These are phyloP conservation scores for Murina feae DNA, from an alignment of 2,113 vertebrate species.

Conservation along the genomic window DNA sequence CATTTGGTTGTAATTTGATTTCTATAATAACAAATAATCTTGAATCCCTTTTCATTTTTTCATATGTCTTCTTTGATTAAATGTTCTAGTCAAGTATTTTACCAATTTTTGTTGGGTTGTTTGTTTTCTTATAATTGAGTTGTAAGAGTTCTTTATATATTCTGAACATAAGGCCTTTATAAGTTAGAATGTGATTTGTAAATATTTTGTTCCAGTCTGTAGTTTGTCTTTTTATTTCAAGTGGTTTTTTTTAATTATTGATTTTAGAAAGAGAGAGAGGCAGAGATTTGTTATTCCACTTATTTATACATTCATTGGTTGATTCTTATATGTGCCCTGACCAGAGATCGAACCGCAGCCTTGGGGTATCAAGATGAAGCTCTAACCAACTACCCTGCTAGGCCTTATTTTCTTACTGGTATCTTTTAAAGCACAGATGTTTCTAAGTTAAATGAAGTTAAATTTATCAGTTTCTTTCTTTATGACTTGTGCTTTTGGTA, in stretches of 20 bases:
- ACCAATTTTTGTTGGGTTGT: not conserved
- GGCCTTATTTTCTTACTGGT: not conserved
- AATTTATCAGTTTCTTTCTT: not conserved
- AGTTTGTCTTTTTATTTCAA: not conserved
- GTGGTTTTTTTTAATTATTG: not conserved
- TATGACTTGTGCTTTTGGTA: slow-evolving; percentile 17
- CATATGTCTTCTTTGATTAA: not conserved
- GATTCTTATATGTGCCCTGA: not conserved
- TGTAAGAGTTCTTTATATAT: slow-evolving; percentile 34
- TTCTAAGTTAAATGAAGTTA: slow-evolving; percentile 38
- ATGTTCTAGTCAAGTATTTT: slow-evolving; percentile 4
- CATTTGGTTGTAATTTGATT: slow-evolving; percentile 25
- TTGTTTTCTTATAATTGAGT: not conserved
- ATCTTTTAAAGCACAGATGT: not conserved
- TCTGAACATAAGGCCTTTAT: not conserved
- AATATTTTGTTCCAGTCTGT: not conserved
- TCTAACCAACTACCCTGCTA: not conserved
- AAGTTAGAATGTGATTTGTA: not conserved
- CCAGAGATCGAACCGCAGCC: not conserved
- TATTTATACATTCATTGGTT: not conserved
- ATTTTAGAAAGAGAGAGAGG: not conserved
- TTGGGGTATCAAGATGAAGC: not conserved
- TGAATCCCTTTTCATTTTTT: not conserved
- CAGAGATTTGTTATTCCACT: not conserved
- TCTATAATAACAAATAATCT: not conserved